Base-by-base conservation (phyloP, 1,140 invertebrate species). In the Pseudomyrmex gracilis region DNA sequence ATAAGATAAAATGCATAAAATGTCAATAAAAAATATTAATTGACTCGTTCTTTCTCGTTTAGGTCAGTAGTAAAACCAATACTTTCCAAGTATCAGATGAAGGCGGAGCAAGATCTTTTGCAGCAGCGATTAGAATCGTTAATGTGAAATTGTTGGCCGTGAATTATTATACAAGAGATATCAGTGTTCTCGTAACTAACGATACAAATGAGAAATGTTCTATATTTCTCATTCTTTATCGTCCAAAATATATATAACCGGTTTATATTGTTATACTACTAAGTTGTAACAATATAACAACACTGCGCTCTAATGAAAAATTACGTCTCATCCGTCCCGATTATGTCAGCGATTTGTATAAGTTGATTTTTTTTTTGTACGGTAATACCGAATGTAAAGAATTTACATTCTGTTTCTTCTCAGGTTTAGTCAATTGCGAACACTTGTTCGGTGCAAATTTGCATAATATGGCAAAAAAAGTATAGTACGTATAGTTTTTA, bases 51-150 rank as follows among this genome's bases (percentile, higher is more conserved):
- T 24, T 34, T 34, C n/a, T 34, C 7, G 17, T 71, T 58, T 12
- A 80, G 76, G 12, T 71, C 53, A 8, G 3, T 47, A n/a, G 10
- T 20, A 47, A 70, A 71, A 68, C 2, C 66, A 49, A 15, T 17
- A 43, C 13, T 47, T 60, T 47, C 43, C 2, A 58, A 17, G 58
- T 47, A 22, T 13, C 43, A 80, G 5, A 49, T 34, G 5, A 70
- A 58, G 22, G 4, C 24, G 8, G 43, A 71, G 43, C 51, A 78
- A 20, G 53, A 80, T 34, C 43, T 80, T 24, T 49, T 57, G 55
- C 53, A 70, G n/a, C 43, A 80, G 12, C 76, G 43, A 7, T 4
- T 70, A n/a, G 53, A 71, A 2, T 70, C 66, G 24, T 15, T 47
- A 20, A 49, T 60, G 45, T 80, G 43, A 71, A 47, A 57, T 43